These are phyloP conservation scores for Corbicula japonica DNA, from an alignment of 2,888 invertebrate genomes.

Conservation along the genomic window DNA sequence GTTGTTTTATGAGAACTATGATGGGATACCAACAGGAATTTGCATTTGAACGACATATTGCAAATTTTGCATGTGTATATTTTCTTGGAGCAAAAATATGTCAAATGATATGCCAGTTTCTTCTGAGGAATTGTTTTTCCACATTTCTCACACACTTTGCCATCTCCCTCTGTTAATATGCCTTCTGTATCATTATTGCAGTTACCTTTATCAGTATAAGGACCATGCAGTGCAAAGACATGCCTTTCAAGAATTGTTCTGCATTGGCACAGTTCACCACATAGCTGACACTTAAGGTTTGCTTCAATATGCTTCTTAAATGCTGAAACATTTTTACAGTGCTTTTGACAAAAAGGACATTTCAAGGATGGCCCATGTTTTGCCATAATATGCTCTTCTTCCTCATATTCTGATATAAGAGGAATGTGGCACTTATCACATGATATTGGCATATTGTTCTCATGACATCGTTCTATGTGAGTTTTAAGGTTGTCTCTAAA, in stretches of 20 bases:
- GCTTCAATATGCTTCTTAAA: constrained; percentile 6
- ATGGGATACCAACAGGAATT: not conserved
- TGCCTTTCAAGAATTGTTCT: not conserved
- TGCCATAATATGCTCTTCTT: constrained; percentile 7
- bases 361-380: constrained; percentile 2
- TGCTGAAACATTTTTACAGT: not conserved
- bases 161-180: too few relatives aligned
- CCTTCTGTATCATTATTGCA: too few relatives aligned
- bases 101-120: not conserved
- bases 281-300: constrained; percentile 5
- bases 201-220: not conserved
- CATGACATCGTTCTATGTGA: not conserved
- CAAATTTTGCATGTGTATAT: not conserved
- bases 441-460: not conserved
- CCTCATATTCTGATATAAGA: constrained; percentile 8
- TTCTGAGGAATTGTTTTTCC: not conserved
- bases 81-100: not conserved
- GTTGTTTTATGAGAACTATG: not conserved
- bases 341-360: not conserved
- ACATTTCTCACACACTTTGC: constrained; percentile 21
- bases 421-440: not conserved
- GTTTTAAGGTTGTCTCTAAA: not conserved
- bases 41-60: not conserved
- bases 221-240: not conserved
- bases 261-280: not conserved